These are phyloP conservation scores for Papilio protenor DNA, from an alignment of 2,888 invertebrate species.

Conservation along the genomic window DNA sequence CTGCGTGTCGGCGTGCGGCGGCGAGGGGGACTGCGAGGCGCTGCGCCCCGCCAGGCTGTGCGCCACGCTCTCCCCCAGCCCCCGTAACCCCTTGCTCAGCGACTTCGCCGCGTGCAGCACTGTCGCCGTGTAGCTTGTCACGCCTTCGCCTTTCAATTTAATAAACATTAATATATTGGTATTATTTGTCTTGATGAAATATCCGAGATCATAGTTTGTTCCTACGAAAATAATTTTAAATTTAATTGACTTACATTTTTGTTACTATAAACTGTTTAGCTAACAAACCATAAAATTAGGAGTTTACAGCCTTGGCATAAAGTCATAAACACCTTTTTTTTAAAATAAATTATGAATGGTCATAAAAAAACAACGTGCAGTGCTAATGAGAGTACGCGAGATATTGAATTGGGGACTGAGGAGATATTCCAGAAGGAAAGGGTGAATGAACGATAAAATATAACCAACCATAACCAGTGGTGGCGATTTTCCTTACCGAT, in stretches of 20 bases:
- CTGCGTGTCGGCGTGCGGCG: conserved; percentile 83
- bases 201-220: not conserved
- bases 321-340: not conserved
- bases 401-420: too few relatives aligned
- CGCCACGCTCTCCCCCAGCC: conserved; percentile 95
- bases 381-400: too few relatives aligned
- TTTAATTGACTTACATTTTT: too few relatives aligned
- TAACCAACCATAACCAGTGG: too few relatives aligned
- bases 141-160: conserved; percentile 86
- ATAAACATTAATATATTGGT: not conserved
- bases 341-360: not conserved
- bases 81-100: conserved; percentile 94
- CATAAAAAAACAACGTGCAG: too few relatives aligned
- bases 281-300: not conserved
- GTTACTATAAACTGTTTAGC: not conserved
- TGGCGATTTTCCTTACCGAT: too few relatives aligned
- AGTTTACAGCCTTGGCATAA: not conserved
- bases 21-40: conserved; percentile 75
- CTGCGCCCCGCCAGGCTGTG: conserved; percentile 90
- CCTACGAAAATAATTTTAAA: not conserved
- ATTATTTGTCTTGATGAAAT: not conserved
- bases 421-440: too few relatives aligned
- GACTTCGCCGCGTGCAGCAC: conserved; percentile 98
- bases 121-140: conserved; percentile 95
- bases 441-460: too few relatives aligned